A percentile compares a stretch with the other conserved stretches of the same genome.
Evolutionary conservation across 2,888 invertebrate species (phyloP).

Genomic region (Cistogaster globosa): DNA sequence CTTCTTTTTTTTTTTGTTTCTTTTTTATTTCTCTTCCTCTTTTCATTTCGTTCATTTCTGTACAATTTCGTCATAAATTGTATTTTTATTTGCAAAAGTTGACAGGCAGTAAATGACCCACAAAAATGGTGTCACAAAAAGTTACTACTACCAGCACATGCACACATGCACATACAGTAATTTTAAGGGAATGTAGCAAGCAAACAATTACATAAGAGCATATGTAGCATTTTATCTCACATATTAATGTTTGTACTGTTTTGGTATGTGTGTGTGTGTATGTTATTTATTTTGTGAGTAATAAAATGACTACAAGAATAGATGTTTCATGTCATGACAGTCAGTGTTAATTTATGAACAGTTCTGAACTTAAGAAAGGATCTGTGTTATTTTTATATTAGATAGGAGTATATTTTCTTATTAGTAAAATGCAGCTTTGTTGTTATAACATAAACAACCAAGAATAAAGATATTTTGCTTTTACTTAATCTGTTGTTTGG

Average conservation of each 20-base stretch:
- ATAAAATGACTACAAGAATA: slow-evolving; percentile 12
- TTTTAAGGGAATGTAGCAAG: background rate
- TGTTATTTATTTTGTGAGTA: background rate
- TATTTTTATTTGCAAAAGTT: slow-evolving; percentile 58
- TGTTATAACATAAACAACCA: background rate
- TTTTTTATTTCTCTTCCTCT: background rate
- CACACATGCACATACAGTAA: no score
- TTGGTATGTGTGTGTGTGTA: background rate
- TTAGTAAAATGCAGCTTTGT: background rate
- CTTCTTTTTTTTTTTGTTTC: background rate
- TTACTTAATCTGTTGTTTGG: no score
- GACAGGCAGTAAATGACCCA: slow-evolving; percentile 69
- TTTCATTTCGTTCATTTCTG: slow-evolving; percentile 42
- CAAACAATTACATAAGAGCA: background rate
- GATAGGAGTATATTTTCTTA: background rate
- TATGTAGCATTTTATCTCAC: background rate
- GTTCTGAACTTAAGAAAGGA: slow-evolving; percentile 1
- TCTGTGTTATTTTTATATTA: slow-evolving; percentile 25
- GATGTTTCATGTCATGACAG: slow-evolving; percentile 29
- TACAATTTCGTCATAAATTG: slow-evolving; percentile 63
- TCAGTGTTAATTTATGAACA: slow-evolving; percentile 62
- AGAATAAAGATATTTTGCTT: no score
- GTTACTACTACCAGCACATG: slow-evolving; percentile 8
- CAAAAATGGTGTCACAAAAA: slow-evolving; percentile 59
- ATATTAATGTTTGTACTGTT: no score